Base-by-base conservation (phyloP, 2,888 invertebrate species). In the Eupithecia dodoneata region DNA sequence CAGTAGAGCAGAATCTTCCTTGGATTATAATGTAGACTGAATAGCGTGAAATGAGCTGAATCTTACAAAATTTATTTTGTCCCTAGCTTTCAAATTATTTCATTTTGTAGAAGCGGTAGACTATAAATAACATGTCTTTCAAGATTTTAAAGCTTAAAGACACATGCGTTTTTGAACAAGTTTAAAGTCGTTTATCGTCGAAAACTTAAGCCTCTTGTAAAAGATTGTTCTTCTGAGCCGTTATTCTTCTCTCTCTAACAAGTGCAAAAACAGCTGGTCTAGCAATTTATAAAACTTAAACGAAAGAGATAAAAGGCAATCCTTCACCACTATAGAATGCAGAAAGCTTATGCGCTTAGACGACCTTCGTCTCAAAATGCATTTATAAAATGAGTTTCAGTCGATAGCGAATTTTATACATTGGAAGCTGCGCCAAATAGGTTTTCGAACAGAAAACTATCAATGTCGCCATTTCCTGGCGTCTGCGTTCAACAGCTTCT, bases 401-500 rank as follows among this genome's bases (percentile, higher is more conserved):
- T 63, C 73, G 42, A 55, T 55, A 74, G 74, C 69, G 71, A 55
- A 73, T 73, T 49, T 73, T 71, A 74, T 73, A 75, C 76, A 63
- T 72, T 74, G 76, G 73, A 70, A 69, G 18, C 73, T 74, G 76
- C 69, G 74, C 66, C 66, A 76, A 70, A 79, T 76, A 59, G 72
- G 55, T 71, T 76, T 72, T 70, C 18, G 71, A 74, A 44, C 45
- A 71, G 72, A 79, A 71, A 78, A 76, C 72, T 72, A 78, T 72
- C 44, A 70, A 47, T 49, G 71, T 66, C 71, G 65, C 47, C 6
- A 70, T 74, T 78, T 78, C 74, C 74, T 65, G 66, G 52, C 77
- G 77, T 73, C 81, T 79, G 80, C 77, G 65, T 72, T 74, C 73
- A 79, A 81, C 79, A 76, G 77, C 75, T 65, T 66, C 75, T 75